A percentile compares a stretch with the other conserved stretches of the same genome.
Conservation (phyloP, 2,797 vertebrate species). For the Typhlichthys eigenmanni region DNA sequence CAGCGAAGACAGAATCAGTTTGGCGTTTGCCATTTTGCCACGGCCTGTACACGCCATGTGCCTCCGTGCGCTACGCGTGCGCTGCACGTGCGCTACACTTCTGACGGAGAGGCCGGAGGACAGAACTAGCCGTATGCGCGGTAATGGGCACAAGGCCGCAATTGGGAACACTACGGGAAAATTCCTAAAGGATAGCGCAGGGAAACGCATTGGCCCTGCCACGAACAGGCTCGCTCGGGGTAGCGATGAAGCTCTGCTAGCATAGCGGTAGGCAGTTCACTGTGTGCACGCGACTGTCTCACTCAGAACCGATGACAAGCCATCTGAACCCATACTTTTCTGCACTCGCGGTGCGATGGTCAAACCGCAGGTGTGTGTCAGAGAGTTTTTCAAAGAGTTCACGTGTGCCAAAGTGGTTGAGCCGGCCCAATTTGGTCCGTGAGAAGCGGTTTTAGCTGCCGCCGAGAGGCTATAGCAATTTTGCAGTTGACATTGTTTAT, state of each 20-base stretch:
- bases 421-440: conserved; percentile 48
- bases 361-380: conserved; percentile 44
- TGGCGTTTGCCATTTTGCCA: conserved; percentile 40
- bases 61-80: neutral
- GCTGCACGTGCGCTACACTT: neutral
- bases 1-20: conserved; percentile 39
- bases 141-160: conserved; percentile 51
- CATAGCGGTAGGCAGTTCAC: conserved; percentile 47
- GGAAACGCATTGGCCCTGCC: conserved; percentile 50
- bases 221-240: conserved; percentile 47
- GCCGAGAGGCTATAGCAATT: conserved; percentile 29
- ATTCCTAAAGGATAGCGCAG: conserved; percentile 52
- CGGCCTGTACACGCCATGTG: conserved; percentile 11
- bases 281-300: conserved; percentile 30
- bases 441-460: conserved; percentile 53
- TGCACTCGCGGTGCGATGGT: conserved; percentile 53
- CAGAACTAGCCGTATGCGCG: conserved; percentile 39
- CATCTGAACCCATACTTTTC: conserved; percentile 56
- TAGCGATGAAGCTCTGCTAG: conserved; percentile 64
- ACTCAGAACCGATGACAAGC: conserved; percentile 63
- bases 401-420: conserved; percentile 33
- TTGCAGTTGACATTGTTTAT: too few relatives aligned
- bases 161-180: conserved; percentile 55
- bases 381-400: conserved; percentile 31
- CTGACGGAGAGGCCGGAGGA: conserved; percentile 25